Evolutionary conservation across 2,113 vertebrate genomes (phyloP), one percentile per base, ranked within the genome.

Genomic region (Zosterops hypoxanthus): DNA sequence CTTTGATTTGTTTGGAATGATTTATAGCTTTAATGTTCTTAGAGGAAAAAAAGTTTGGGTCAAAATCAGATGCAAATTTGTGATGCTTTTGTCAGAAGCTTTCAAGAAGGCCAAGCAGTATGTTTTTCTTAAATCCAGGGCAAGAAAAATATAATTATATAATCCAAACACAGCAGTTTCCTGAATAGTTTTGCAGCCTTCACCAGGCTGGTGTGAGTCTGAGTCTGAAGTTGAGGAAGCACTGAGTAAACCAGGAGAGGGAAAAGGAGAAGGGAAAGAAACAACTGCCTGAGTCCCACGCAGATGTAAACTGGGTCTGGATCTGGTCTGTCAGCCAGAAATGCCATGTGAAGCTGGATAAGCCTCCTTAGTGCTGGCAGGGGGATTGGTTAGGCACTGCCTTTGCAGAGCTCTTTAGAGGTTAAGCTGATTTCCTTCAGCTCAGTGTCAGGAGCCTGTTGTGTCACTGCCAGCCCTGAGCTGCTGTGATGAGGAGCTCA

Each of bases 401-500:
- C 79, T 94, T 39, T 70, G 82, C 87, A 81, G 87, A 63, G 69
- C 92, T 90, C 87, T 81, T 88, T 52, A 71, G 85, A 69, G 79
- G 75, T 63, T 96, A 96, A 95, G 93, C 91, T 88, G 55, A 90
- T 95, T 87, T 65, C 56, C 82, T 70, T 73, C 57, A 91, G 91
- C 90, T 91, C 78, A 44, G 72, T 4, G 46, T 56, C 68, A 90
- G 94, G 72, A 88, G 83, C 61, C 73, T 73, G 49, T 63, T 73
- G 63, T 50, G 18, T 76, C 12, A 12, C 89, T 82, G 83, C 73
- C 69, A 84, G 86, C 68, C 57, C 71, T 66, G 85, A 73, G 78
- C 28, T 55, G 90, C 90, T 55, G 26, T 81, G 95, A 69, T 0
- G 1, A 36, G n/a, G 66, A 49, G n/a, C 61, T 76, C 1, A 2